Base-by-base conservation (phyloP, 2,113 vertebrate species). In the Fukomys damarensis region DNA sequence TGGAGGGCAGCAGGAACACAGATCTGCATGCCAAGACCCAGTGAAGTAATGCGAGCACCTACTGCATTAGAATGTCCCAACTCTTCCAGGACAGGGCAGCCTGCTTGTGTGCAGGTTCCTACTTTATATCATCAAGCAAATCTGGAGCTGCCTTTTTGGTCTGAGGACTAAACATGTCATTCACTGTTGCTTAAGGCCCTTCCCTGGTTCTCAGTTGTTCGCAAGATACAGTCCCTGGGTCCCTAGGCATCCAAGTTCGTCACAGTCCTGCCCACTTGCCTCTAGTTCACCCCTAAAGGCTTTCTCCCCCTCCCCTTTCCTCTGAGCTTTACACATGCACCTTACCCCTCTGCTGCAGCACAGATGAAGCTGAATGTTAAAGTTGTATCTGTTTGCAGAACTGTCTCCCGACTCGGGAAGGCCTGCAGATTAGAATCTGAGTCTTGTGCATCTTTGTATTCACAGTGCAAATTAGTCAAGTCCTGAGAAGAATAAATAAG, bases 151-250 rank as follows among this genome's bases (percentile, higher is more conserved):
- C 41, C 82, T 87, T 96, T 72, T 72, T 65, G 9, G 70, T 6
- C 20, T 28, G 14, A 30, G 56, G 30, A 83, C 26, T 43, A 38
- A 77, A 5, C 30, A 7, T 19, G 4, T 54, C 81, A 68, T 38
- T 82, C n/a, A 43, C 16, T 94, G 72, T 89, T 93, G 49, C 84
- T 61, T 76, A 79, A 94, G 79, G 52, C n/a, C 38, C 86, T 89
- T 76, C 77, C 46, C 91, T 91, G 72, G 52, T 74, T 93, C 80
- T 83, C 61, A 28, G 20, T 74, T 72, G 46, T 72, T 93, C 77
- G 8, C 10, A 66, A 81, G 30, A n/a, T 52, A n/a, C 12, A 16
- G 16, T 43, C 65, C 49, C 74, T 79, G 85, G 49, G 9, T 59
- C 7, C 54, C 35, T 68, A 56, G 49, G 49, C 43, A 30, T 28